Evolutionary conservation across 2,113 vertebrate genomes (phyloP).

Genomic region (Piaya cayana): DNA sequence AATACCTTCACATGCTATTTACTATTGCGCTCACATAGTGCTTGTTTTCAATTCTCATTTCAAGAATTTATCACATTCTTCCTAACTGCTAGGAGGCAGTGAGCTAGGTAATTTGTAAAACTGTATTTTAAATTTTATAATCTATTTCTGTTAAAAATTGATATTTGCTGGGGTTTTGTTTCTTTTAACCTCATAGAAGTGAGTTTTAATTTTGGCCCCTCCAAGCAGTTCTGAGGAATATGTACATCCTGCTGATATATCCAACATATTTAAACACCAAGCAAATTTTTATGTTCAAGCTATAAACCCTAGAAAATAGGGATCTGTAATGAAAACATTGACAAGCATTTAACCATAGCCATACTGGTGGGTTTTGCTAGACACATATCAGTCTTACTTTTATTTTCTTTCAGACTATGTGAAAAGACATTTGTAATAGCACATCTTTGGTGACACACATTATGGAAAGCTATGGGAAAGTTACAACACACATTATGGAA

Average conservation of each 20-base stretch:
- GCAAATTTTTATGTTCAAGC: not conserved
- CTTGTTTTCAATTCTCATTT: not conserved
- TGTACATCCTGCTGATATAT: not conserved
- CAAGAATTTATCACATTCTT: not conserved
- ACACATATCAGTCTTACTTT: not conserved
- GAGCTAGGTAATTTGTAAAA: not conserved
- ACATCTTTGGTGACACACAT: not conserved
- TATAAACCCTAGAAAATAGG: conserved; percentile 30
- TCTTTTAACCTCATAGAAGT: not conserved
- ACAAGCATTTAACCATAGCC: conserved; percentile 1
- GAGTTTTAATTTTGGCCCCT: not conserved
- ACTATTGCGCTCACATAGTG: not conserved
- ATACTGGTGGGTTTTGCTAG: not conserved
- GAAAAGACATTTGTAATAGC: not conserved
- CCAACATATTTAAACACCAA: not conserved
- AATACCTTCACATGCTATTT: not conserved
- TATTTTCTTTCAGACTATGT: not conserved
- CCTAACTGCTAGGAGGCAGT: not conserved
- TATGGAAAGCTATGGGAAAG: not conserved
- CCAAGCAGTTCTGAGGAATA: not conserved
- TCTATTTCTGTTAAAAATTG: not conserved
- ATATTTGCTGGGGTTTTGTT: not conserved
- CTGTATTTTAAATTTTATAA: not conserved
- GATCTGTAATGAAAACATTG: conserved; percentile 27
- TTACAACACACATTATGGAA: conserved; percentile 1